Evolutionary conservation across 2,888 invertebrate species (phyloP), one percentile per base, ranked within the genome.

Genomic region (Athalia circularis): DNA sequence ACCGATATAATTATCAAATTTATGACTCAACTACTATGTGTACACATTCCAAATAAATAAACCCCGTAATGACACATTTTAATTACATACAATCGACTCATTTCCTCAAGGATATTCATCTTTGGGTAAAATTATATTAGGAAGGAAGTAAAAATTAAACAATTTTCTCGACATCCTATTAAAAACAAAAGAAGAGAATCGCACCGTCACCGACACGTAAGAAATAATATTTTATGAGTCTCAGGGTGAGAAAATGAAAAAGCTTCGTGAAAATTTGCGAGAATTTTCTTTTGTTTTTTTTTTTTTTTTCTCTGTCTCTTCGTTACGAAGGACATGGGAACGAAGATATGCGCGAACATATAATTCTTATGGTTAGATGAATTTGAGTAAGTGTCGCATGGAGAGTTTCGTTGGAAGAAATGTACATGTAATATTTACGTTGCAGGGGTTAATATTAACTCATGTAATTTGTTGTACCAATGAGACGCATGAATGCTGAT

Each of bases 401-500:
- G 52, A 67, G 29, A 54, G 5, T 9, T 11, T n/a, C 67, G 52
- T 67, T 67, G 15, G 45, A 29, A 7, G 72, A 72, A 72, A 47
- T 45, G 57, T 13, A 57, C n/a, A 43, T 57, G 47, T 43, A 3
- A 7, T 4, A 54, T 54, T 29, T 29, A 29, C 29, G 29, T 29
- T 29, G 29, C 47, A 13, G 72, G 47, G 72, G 5, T 45, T 72
- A 72, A 59, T 72, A 13, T 5, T 47, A 72, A 57, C n/a, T 57
- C 47, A 45, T 45, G 57, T 57, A 59, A 47, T 72, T 13, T 45
- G 54, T 11, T 54, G 72, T 59, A n/a, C 57, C 72, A 72, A 59
- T 57, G 72, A 72, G 72, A 59, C 72, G 72, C 72, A 72, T 72
- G 72, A 72, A 72, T 72, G 72, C 72, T 72, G 72, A 72, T 72